A percentile compares a stretch with the other conserved stretches of the same genome.
phyloP scores from a whole-genome alignment of 2,888 invertebrate genomes.

The Selenia dentaria region DNA sequence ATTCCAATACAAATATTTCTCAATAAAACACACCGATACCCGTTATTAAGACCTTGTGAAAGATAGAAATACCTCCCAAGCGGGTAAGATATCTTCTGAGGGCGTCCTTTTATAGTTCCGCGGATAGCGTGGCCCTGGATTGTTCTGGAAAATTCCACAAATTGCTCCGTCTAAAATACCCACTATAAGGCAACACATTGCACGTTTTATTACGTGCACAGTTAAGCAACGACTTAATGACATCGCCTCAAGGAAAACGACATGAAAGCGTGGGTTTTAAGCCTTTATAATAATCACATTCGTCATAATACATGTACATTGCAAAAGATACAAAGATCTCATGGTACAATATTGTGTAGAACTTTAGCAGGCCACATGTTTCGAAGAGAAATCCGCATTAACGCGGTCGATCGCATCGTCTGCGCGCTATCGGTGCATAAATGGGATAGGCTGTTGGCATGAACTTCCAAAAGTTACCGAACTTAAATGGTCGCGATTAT shows the following conservation, averaged over 20 bases:
- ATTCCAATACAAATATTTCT: constrained; percentile 32
- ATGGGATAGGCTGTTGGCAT: constrained; percentile 32
- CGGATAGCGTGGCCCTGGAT: constrained; percentile 21
- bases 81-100: constrained; percentile 29
- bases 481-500: constrained; percentile 33
- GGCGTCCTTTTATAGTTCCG: constrained; percentile 35
- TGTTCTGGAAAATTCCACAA: constrained; percentile 33
- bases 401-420: constrained; percentile 26
- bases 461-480: constrained; percentile 30
- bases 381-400: constrained; percentile 16
- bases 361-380: constrained; percentile 7
- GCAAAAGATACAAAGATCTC: not conserved
- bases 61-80: constrained; percentile 33
- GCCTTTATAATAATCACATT: not conserved
- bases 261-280: not conserved
- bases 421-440: constrained; percentile 26
- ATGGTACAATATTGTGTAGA: not conserved
- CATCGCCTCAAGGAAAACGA: too few species aligned
- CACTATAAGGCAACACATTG: not conserved
- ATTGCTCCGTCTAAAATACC: constrained; percentile 22
- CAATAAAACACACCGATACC: constrained; percentile 34
- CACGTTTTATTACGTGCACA: not conserved
- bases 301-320: not conserved
- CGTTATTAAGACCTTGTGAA: constrained; percentile 42
- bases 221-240: not conserved